Evolutionary conservation across 2,888 invertebrate species (phyloP).

Genomic region (Aethes cnicana): DNA sequence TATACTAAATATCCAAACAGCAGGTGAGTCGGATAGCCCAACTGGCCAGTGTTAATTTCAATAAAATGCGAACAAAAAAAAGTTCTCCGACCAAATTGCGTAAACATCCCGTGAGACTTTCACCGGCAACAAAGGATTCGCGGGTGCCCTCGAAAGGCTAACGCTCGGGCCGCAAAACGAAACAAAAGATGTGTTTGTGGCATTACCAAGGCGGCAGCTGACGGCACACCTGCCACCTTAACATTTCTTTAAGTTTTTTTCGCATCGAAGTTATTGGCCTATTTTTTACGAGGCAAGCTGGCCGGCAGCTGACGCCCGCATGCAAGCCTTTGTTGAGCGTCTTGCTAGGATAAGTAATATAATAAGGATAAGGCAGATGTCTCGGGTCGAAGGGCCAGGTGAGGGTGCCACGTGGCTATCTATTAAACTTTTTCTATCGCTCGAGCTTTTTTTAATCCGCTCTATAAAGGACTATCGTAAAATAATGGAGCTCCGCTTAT

Average conservation of each 20-base stretch:
- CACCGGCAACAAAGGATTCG: conserved; percentile 22
- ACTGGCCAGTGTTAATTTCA: no score
- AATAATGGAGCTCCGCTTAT: no score
- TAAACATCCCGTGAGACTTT: conserved; percentile 23
- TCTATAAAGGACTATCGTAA: conserved; percentile 19
- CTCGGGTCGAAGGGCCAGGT: conserved; percentile 57
- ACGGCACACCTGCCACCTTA: conserved; percentile 77
- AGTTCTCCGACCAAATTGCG: conserved; percentile 18
- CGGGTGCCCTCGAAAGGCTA: conserved; percentile 1
- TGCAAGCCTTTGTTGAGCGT: conserved; percentile 56
- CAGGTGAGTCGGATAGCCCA: no score
- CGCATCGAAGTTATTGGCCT: conserved; percentile 79
- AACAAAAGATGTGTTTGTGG: conserved; percentile 48
- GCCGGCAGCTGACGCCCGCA: conserved; percentile 70
- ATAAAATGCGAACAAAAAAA: no score
- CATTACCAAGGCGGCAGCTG: conserved; percentile 78
- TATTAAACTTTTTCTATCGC: conserved; percentile 40
- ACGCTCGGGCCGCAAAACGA: conserved; percentile 44
- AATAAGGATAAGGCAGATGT: conserved; percentile 43
- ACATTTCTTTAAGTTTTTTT: conserved; percentile 76
- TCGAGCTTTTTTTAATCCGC: conserved; percentile 34
- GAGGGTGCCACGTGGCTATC: conserved; percentile 60
- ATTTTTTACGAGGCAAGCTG: conserved; percentile 82
- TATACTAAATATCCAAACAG: no score
- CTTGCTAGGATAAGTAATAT: conserved; percentile 62